A percentile compares a stretch with the other conserved stretches of the same genome.
phyloP scores from a whole-genome alignment of 1,140 invertebrate species.

The Condylostylus longicornis region DNA sequence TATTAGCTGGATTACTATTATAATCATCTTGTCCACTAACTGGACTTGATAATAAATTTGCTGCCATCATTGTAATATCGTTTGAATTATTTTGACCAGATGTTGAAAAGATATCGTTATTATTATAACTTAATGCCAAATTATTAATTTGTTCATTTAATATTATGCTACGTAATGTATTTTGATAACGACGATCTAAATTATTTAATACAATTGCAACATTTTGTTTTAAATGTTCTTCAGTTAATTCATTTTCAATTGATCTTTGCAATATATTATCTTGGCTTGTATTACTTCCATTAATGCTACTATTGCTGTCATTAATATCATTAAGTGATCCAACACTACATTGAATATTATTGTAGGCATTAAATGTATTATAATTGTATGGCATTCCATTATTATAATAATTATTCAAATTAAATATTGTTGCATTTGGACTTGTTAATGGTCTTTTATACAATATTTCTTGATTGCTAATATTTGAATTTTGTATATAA shows the following conservation, averaged over 20 bases:
- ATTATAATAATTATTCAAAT: conserved; percentile 6
- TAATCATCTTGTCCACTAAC: neutral
- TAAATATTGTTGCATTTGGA: conserved; percentile 12
- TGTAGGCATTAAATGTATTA: conserved; percentile 20
- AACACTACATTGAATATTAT: conserved; percentile 28
- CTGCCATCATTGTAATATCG: no score
- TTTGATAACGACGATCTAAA: conserved; percentile 26
- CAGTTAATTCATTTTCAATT: conserved; percentile 26
- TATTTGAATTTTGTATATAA: conserved; percentile 8
- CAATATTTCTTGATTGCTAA: conserved; percentile 16
- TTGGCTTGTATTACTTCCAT: no score
- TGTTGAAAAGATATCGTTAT: no score
- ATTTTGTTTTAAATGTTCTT: conserved; percentile 31
- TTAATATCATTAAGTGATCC: conserved; percentile 1
- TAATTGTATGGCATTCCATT: conserved; percentile 4
- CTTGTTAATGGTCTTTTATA: conserved; percentile 25
- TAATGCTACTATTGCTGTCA: conserved; percentile 9
- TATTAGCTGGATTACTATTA: no score
- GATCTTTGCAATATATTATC: no score
- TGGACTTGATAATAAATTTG: conserved; percentile 14
- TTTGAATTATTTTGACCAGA: no score
- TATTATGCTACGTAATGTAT: conserved; percentile 28
- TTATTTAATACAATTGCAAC: conserved; percentile 31
- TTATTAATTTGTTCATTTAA: conserved; percentile 25
- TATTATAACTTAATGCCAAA: neutral